Evolutionary conservation across 2,113 vertebrate species (phyloP).

Genomic region (Hippocampus guttulatus): DNA sequence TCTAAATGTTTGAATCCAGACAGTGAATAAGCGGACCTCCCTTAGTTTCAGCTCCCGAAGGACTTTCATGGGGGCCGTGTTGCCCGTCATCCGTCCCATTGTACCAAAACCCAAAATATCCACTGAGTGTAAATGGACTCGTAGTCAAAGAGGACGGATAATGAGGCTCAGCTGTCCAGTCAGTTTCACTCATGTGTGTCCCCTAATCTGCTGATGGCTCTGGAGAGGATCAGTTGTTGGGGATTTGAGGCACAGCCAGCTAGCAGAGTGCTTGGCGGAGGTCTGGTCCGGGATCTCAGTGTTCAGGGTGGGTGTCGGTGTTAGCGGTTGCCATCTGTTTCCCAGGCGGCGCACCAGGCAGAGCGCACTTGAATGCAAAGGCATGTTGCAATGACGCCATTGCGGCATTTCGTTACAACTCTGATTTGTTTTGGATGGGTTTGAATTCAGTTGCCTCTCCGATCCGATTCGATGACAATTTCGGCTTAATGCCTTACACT

Average conservation of each 20-base stretch:
- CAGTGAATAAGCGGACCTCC: conserved; percentile 25
- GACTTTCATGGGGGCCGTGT: conserved; percentile 18
- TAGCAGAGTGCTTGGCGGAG: conserved; percentile 56
- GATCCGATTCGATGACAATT: no score
- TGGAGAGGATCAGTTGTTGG: conserved; percentile 40
- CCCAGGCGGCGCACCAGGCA: conserved; percentile 67
- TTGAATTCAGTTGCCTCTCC: neutral
- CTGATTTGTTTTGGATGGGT: neutral
- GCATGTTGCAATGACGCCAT: conserved; percentile 42
- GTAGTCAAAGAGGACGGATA: conserved; percentile 54
- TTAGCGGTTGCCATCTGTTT: conserved; percentile 75
- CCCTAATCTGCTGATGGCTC: conserved; percentile 63
- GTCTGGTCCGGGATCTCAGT: conserved; percentile 63
- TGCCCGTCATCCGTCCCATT: conserved; percentile 33
- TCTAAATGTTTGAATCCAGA: conserved; percentile 64
- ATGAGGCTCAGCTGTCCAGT: conserved; percentile 61
- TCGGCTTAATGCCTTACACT: no score
- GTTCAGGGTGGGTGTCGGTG: conserved; percentile 67
- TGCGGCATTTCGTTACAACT: conserved; percentile 36
- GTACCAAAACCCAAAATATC: conserved; percentile 31
- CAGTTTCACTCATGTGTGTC: conserved; percentile 61
- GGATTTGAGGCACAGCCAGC: conserved; percentile 50
- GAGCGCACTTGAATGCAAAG: conserved; percentile 47
- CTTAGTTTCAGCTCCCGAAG: conserved; percentile 26
- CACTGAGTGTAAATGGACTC: conserved; percentile 16